Evolutionary conservation across 2,113 vertebrate species (phyloP).

Genomic region (Turnix velox): DNA sequence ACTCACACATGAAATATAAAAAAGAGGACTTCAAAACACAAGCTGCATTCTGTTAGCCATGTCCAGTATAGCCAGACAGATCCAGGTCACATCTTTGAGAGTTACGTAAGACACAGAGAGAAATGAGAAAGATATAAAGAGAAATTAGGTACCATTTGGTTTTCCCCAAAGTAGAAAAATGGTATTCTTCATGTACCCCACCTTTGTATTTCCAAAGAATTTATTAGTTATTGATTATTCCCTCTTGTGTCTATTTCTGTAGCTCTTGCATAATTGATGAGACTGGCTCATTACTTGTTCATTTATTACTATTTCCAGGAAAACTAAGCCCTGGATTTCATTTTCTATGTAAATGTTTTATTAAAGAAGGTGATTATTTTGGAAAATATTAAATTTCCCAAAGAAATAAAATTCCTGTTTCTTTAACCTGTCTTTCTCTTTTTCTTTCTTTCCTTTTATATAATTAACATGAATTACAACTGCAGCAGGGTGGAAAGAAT

Average conservation of each 20-base stretch:
- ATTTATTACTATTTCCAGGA: background rate
- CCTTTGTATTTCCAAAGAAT: background rate
- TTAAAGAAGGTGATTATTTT: background rate
- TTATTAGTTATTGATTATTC: background rate
- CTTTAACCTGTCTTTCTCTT: background rate
- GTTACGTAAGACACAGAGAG: background rate
- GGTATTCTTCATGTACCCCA: background rate
- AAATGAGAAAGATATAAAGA: background rate
- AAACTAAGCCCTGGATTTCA: background rate
- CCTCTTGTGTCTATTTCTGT: background rate
- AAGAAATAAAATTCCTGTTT: background rate
- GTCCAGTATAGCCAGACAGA: background rate
- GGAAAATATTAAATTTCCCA: background rate
- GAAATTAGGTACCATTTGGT: background rate
- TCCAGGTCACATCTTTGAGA: background rate
- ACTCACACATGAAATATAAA: background rate
- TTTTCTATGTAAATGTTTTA: background rate
- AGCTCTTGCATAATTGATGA: background rate
- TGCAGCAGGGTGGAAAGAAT: background rate
- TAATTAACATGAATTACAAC: background rate
- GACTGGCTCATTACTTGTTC: background rate
- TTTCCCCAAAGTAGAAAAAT: background rate
- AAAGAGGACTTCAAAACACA: background rate
- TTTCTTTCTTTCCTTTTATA: background rate
- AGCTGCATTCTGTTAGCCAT: background rate